phyloP scores from a whole-genome alignment of 2,113 vertebrate species.

The Kobus ellipsiprymnus region DNA sequence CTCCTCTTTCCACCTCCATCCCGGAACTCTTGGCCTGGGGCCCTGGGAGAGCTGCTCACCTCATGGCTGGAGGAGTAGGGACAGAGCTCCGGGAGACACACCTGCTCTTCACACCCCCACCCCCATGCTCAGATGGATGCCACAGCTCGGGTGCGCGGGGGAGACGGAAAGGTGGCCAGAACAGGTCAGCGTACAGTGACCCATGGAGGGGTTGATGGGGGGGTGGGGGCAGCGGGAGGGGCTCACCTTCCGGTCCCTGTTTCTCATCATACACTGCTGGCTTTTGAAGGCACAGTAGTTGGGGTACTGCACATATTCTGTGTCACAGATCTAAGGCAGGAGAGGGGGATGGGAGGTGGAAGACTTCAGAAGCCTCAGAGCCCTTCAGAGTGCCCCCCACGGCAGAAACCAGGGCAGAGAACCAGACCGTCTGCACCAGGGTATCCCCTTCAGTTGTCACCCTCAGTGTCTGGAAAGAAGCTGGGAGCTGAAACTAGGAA shows the following conservation, averaged over 20 bases:
- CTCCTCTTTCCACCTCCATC: background rate
- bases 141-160: background rate
- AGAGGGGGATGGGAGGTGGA: background rate
- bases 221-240: too few species aligned
- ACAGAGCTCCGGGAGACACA: background rate
- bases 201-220: background rate
- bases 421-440: background rate
- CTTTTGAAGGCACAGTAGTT: conserved; percentile 82
- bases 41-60: background rate
- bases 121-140: background rate
- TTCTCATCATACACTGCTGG: conserved; percentile 76
- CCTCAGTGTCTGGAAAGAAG: background rate
- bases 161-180: background rate
- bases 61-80: background rate
- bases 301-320: conserved; percentile 70
- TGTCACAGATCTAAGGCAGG: conserved; percentile 78
- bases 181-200: background rate
- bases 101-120: background rate
- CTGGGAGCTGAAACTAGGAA: background rate
- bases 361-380: background rate
- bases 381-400: background rate
- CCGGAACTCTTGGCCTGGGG: background rate
- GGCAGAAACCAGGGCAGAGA: background rate
- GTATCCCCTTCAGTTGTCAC: background rate
- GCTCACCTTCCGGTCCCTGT: conserved; percentile 72